Evolutionary conservation across 2,888 invertebrate species (phyloP).

Genomic region (Ischnura elegans): DNA sequence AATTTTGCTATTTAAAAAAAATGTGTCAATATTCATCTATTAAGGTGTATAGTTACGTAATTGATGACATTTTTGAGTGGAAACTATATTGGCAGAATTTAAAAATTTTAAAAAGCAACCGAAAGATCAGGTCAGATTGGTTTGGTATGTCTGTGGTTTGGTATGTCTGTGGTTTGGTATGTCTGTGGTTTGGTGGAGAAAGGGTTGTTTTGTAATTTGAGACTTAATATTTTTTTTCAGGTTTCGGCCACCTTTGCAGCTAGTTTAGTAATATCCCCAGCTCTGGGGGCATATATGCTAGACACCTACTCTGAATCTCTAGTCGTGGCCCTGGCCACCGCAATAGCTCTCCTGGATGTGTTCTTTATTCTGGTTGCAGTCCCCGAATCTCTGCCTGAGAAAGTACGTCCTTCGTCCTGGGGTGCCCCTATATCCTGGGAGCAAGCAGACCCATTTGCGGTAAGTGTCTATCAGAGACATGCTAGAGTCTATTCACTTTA

Average conservation of each 20-base stretch:
- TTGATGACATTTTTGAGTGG: too few relatives aligned
- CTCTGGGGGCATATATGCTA: conserved; percentile 94
- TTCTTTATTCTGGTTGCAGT: conserved; percentile 99
- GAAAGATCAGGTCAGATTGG: too few relatives aligned
- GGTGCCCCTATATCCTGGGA: conserved; percentile 97
- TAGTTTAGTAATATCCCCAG: conserved; percentile 98
- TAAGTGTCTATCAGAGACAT: conserved; percentile 78
- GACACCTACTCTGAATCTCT: conserved; percentile 89
- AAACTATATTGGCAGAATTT: too few relatives aligned
- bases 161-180: too few relatives aligned
- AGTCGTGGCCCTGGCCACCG: conserved; percentile 96
- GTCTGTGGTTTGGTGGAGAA: too few relatives aligned
- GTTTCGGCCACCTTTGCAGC: conserved; percentile 99
- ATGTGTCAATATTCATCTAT: too few relatives aligned
- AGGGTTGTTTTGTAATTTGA: not conserved
- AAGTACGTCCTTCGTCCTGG: conserved; percentile 88
- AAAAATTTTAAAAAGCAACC: too few relatives aligned
- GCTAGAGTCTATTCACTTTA: too few relatives aligned
- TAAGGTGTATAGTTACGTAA: too few relatives aligned
- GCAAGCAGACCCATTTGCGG: conserved; percentile 98
- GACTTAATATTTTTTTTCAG: conserved; percentile 73
- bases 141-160: too few relatives aligned
- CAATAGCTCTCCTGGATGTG: conserved; percentile 96
- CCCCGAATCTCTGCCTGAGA: conserved; percentile 98
- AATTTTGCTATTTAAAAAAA: too few relatives aligned